Evolutionary conservation across 2,113 vertebrate genomes (phyloP).

Genomic region (Poecilia latipinna): DNA sequence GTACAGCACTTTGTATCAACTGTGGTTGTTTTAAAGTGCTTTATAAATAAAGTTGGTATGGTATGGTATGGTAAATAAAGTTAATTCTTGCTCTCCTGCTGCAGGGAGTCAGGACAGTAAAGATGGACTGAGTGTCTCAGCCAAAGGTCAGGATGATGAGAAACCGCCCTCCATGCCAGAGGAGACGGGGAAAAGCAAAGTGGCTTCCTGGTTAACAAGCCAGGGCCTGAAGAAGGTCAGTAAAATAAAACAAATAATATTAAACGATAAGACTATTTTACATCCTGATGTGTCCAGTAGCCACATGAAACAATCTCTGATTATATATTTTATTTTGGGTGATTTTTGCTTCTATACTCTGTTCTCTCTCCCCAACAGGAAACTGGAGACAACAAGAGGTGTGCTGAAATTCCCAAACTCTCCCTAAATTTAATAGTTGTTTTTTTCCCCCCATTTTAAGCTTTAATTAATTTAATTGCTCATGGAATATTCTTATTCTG

Average conservation of each 20-base stretch:
- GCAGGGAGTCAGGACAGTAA: conserved; percentile 87
- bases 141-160: conserved; percentile 75
- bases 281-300: too few species aligned
- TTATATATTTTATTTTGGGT: background rate
- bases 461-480: background rate
- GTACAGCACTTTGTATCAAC: too few species aligned
- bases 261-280: background rate
- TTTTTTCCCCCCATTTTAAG: background rate
- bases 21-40: too few species aligned
- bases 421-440: conserved; percentile 17
- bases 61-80: too few species aligned
- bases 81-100: background rate
- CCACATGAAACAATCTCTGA: background rate
- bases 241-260: conserved; percentile 1
- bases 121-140: conserved; percentile 73
- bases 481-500: background rate
- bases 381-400: conserved; percentile 77
- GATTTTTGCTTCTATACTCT: background rate
- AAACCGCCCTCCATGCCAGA: conserved; percentile 87
- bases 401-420: conserved; percentile 40
- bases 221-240: conserved; percentile 76
- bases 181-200: conserved; percentile 94
- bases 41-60: too few species aligned
- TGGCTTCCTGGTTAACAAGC: conserved; percentile 94
- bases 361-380: conserved; percentile 76